phyloP scores from a whole-genome alignment of 1,140 invertebrate species.

The Trypoxylus dichotomus region DNA sequence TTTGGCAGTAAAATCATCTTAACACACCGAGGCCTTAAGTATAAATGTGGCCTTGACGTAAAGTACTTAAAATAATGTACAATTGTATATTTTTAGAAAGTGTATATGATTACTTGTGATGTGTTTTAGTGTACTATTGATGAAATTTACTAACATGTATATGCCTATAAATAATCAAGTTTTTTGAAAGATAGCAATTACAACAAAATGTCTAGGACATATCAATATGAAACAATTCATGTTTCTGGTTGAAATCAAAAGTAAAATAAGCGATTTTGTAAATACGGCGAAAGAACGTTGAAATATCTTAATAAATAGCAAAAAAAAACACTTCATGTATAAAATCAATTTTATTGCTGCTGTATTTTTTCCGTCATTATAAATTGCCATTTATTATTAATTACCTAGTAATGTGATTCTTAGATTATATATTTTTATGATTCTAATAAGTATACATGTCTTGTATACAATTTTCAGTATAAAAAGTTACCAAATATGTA shows the following conservation, averaged over 20 bases:
- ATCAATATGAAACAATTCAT: constrained; percentile 16
- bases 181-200: constrained; percentile 1
- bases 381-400: constrained; percentile 35
- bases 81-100: constrained; percentile 32
- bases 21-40: constrained; percentile 12
- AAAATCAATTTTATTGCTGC: constrained; percentile 20
- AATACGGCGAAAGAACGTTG: not conserved
- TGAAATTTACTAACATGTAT: constrained; percentile 25
- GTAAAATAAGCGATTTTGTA: not conserved
- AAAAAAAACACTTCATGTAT: not conserved
- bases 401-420: constrained; percentile 47
- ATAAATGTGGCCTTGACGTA: not conserved
- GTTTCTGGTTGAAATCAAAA: not conserved
- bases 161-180: constrained; percentile 30
- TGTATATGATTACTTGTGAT: constrained; percentile 37
- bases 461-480: constrained; percentile 47
- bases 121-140: constrained; percentile 31
- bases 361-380: constrained; percentile 1
- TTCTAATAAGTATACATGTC: constrained; percentile 26
- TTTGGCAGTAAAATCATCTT: not conserved
- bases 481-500: constrained; percentile 54
- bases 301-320: not conserved
- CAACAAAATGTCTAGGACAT: constrained; percentile 32
- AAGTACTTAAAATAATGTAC: constrained; percentile 33
- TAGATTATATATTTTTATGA: constrained; percentile 37